Percentiles rank a stretch among this genome's conserved stretches.
Evolutionary conservation across 2,888 invertebrate species (phyloP).

Genomic region (Netelia inedita): DNA sequence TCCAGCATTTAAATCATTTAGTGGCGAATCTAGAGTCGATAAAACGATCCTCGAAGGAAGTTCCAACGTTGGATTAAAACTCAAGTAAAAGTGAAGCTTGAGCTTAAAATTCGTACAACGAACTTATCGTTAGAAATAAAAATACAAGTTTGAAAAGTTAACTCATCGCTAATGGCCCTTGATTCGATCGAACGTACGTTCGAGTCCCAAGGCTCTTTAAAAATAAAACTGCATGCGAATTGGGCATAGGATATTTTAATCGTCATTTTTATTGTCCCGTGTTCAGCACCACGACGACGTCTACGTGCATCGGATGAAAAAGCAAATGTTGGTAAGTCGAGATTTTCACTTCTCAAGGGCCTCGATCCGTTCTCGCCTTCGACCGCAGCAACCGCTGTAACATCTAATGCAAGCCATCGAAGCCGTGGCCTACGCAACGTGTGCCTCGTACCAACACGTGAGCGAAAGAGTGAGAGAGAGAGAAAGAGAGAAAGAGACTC

Average conservation of each 20-base stretch:
- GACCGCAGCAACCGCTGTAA: background rate
- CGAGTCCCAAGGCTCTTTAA: no score
- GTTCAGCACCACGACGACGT: slow-evolving; percentile 13
- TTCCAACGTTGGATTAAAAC: background rate
- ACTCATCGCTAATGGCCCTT: no score
- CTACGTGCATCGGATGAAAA: slow-evolving; percentile 50
- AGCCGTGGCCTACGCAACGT: slow-evolving; percentile 31
- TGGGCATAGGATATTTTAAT: background rate
- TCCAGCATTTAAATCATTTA: background rate
- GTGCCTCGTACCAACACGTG: background rate
- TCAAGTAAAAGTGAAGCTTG: background rate
- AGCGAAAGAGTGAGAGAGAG: slow-evolving; percentile 42
- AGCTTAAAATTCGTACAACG: background rate
- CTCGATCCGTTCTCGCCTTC: slow-evolving; percentile 55
- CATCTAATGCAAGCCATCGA: slow-evolving; percentile 10
- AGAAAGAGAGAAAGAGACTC: slow-evolving; percentile 60
- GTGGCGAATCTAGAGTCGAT: background rate
- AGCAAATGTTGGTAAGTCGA: slow-evolving; percentile 47
- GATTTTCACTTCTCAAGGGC: slow-evolving; percentile 78
- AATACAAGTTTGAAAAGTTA: no score
- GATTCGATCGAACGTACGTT: no score
- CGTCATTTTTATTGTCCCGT: slow-evolving; percentile 11
- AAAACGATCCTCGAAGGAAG: no score
- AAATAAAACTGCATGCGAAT: no score
- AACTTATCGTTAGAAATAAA: no score